Conservation (phyloP, 2,888 invertebrate species). For the Oxytorus armatus region DNA sequence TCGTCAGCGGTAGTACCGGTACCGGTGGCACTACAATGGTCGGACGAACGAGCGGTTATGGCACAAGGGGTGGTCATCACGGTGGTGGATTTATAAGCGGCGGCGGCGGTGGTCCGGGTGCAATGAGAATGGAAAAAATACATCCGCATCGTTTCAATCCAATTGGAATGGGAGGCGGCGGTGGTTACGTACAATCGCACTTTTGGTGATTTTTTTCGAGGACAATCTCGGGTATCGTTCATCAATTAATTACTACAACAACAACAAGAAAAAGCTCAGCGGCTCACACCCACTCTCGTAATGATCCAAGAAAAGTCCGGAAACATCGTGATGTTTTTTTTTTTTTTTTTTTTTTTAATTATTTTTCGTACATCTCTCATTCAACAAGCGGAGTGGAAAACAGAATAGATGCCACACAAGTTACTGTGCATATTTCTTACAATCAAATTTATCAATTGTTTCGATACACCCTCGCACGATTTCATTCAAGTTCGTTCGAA, state of each 20-base stretch:
- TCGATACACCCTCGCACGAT: background rate
- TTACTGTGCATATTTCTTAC: background rate
- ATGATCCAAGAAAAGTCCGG: conserved; percentile 23
- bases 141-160: conserved; percentile 84
- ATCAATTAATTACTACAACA: conserved; percentile 33
- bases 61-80: conserved; percentile 80
- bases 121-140: conserved; percentile 83
- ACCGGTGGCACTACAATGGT: conserved; percentile 74
- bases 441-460: background rate
- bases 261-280: conserved; percentile 20
- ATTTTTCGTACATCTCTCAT: conserved; percentile 10
- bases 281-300: conserved; percentile 39
- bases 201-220: conserved; percentile 81
- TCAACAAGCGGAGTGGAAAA: conserved; percentile 13
- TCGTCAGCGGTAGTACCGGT: conserved; percentile 68
- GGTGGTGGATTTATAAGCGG: conserved; percentile 80
- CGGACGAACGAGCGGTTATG: conserved; percentile 79
- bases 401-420: background rate
- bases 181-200: conserved; percentile 82
- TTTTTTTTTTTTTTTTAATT: conserved; percentile 19
- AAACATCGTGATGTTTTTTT: conserved; percentile 28
- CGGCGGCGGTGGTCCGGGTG: conserved; percentile 79
- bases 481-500: background rate
- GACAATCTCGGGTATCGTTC: conserved; percentile 45
- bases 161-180: conserved; percentile 82